phyloP scores from a whole-genome alignment of 2,888 invertebrate species.

The Taphrorychus bicolor region DNA sequence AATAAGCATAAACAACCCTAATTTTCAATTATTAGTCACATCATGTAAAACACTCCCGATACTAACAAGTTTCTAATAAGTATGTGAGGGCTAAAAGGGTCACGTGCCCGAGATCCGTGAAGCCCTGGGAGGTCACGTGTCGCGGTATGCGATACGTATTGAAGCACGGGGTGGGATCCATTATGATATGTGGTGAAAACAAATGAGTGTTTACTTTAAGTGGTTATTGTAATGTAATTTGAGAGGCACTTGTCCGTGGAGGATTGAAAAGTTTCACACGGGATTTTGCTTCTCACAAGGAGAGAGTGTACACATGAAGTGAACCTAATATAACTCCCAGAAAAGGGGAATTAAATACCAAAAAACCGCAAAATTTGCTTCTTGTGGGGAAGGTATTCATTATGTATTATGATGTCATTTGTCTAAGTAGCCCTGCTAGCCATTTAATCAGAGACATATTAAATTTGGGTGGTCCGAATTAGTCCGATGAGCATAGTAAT shows the following conservation, averaged over 20 bases:
- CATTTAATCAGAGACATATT: not conserved
- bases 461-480: conserved; percentile 4
- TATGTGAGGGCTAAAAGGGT: conserved; percentile 1
- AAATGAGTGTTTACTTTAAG: conserved; percentile 21
- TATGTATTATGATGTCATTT: not conserved
- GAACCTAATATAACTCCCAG: too few species aligned
- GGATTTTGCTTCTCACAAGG: not conserved
- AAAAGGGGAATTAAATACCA: too few species aligned
- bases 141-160: conserved; percentile 16
- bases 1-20: too few species aligned
- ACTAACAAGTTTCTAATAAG: conserved; percentile 26
- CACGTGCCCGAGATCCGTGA: conserved; percentile 22
- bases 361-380: not conserved
- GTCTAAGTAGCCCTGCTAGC: not conserved
- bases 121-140: conserved; percentile 26
- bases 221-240: conserved; percentile 27
- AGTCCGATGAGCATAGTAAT: not conserved
- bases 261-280: conserved; percentile 6
- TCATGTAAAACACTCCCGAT: not conserved
- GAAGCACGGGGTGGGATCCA: conserved; percentile 10
- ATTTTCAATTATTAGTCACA: too few species aligned
- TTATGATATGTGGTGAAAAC: conserved; percentile 26
- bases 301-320: too few species aligned
- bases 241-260: conserved; percentile 16
- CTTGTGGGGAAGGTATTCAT: not conserved